A percentile compares a stretch with the other conserved stretches of the same genome.
phyloP scores from a whole-genome alignment of 1,140 invertebrate genomes.

The Drosophila gunungcola region DNA sequence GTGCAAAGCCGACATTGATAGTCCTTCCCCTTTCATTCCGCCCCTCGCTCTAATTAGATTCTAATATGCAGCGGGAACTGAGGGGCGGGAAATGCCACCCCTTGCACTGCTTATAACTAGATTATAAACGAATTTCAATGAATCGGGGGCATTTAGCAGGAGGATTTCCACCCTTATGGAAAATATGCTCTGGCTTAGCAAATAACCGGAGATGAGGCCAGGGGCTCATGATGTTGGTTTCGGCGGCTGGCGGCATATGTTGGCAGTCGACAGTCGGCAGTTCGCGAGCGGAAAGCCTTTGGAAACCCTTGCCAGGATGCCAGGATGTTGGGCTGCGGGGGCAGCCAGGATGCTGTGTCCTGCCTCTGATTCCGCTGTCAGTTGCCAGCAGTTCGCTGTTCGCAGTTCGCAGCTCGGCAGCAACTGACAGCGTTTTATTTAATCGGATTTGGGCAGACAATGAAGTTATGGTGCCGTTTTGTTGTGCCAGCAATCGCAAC shows the following conservation, averaged over 20 bases:
- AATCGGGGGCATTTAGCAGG: constrained; percentile 39
- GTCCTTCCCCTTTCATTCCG: constrained; percentile 38
- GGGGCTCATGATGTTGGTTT: constrained; percentile 62
- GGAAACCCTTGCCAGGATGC: constrained; percentile 59
- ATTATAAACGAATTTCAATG: constrained; percentile 78
- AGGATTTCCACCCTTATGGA: constrained; percentile 54
- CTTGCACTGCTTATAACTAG: constrained; percentile 67
- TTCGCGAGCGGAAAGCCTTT: constrained; percentile 55
- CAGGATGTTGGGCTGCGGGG: constrained; percentile 59
- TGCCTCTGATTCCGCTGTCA: constrained; percentile 45
- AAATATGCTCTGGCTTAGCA: constrained; percentile 51
- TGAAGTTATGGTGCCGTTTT: constrained; percentile 72
- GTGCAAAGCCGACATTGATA: constrained; percentile 76
- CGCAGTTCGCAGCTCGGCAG: constrained; percentile 33
- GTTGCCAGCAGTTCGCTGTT: constrained; percentile 53
- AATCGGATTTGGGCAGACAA: constrained; percentile 78
- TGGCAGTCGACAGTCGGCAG: constrained; percentile 51
- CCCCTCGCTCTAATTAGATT: constrained; percentile 71
- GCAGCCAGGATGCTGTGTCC: constrained; percentile 77
- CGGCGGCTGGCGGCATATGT: constrained; percentile 77
- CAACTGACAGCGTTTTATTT: constrained; percentile 72
- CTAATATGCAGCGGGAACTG: constrained; percentile 66
- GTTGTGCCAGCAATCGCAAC: constrained; percentile 70
- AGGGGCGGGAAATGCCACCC: constrained; percentile 22
- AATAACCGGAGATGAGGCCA: background rate